Evolutionary conservation across 1,140 invertebrate species (phyloP), one percentile per base, ranked within the genome.

Genomic region (Pogonognathellus flavescens): DNA sequence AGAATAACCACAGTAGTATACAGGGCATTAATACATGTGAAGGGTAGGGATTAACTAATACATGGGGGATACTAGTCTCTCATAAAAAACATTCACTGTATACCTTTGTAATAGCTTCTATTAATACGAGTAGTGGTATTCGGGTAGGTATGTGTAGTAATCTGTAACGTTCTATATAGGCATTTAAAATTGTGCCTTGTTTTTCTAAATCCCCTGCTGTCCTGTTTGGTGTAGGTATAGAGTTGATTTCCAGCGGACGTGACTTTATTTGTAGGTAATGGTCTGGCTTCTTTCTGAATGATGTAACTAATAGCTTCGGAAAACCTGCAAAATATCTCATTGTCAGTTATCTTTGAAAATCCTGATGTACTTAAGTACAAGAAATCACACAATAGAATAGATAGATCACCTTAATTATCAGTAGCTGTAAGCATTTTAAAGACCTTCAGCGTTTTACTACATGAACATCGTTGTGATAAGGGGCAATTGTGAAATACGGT

Each of bases 381-480:
- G 18, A 20, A 66, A 72, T 76, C 25, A 31, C 31, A 76, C 16
- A 50, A 20, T 50, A 10, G n/a, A 50, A 76, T 76, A 41, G 66
- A 49, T 72, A 50, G 9, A 76, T 49, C 31, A 76, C 41, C 31
- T 18, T 50, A 50, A 76, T 76, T 50, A 76, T 76, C 16, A 57
- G 53, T 2, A 14, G 53, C 53, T 57, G 11, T 13, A 57, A 57
- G 11, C 53, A 13, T 57, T 13, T 57, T 14, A 57, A 57, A n/a
- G 53, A 57, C n/a, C 53, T 57, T 13, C 53, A 14, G 53, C 11
- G 11, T 57, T n/a, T 57, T 57, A n/a, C n/a, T n/a, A 57, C 11
- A 57, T 13, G 53, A 57, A 57, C 53, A 14, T 57, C 53, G n/a
- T 9, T 14, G 2, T 14, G 53, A 57, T 57, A 14, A 57, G 53